Evolutionary conservation across 2,113 vertebrate species (phyloP), one percentile per base, ranked within the genome.

Genomic region (Myotis davidii): DNA sequence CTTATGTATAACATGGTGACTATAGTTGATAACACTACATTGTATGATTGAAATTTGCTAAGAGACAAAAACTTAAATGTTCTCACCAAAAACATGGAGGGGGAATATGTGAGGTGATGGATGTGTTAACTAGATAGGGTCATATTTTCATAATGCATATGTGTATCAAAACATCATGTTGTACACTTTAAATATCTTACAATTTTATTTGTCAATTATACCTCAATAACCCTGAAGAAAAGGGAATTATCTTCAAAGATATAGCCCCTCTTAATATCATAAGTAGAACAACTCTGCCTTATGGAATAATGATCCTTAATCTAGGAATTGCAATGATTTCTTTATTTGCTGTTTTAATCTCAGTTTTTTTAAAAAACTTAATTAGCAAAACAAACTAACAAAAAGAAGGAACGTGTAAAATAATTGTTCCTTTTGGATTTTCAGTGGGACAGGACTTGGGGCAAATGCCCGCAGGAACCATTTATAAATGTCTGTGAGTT

Each of bases 341-440:
- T 25, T 85, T 61, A 72, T 86, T 86, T 91, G 70, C 10, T 72
- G 13, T 72, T 83, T 85, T 77, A 85, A 78, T 79, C 45, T 90
- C 12, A 61, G 6, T 52, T 90, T 88, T 72, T 4, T 12, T 11
- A 61, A 72, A 91, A 92, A 61, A 2, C 17, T 61, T 73, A 39
- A 54, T 37, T 79, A 79, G 54, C 32, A 61, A 92, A 81, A 83
- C 81, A 92, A 92, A 69, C 42, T 64, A 91, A 52, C 14, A 82
- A 91, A 59, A 54, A 3, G 21, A 13, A 4, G 10, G 17, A 18
- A 69, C 59, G 9, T 29, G 42, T 76, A 10, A 89, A 94, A 92
- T 11, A 95, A 94, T 85, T 56, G 9, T 54, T 78, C 50, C 20
- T 88, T 67, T 65, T 77, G 48, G 27, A 54, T 77, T 87, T 87